phyloP scores from a whole-genome alignment of 2,888 invertebrate genomes.

The Drosophila robusta region DNA sequence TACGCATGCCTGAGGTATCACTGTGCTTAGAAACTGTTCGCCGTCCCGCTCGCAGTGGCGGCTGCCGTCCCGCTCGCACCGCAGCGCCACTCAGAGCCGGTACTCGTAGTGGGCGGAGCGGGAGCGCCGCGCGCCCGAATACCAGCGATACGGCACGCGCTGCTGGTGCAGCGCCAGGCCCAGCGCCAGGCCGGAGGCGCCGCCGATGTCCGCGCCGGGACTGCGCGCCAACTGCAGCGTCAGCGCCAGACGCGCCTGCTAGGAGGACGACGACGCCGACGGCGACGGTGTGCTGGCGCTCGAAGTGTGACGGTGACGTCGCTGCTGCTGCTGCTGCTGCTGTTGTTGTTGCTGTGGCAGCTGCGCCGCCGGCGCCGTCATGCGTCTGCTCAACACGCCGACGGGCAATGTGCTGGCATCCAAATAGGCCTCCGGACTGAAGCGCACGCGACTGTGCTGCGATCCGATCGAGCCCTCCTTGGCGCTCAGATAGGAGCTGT shows the following conservation, averaged over 20 bases:
- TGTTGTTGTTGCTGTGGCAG: slow-evolving; percentile 19
- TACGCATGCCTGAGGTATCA: slow-evolving; percentile 50
- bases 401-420: slow-evolving; percentile 85
- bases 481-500: slow-evolving; percentile 95
- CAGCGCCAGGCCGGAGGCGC: slow-evolving; percentile 31
- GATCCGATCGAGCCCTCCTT: slow-evolving; percentile 89
- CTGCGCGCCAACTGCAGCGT: slow-evolving; percentile 81
- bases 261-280: slow-evolving; percentile 82
- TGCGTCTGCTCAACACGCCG: slow-evolving; percentile 38
- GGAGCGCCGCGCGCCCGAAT: slow-evolving; percentile 84
- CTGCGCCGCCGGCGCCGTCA: slow-evolving; percentile 54
- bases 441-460: slow-evolving; percentile 90
- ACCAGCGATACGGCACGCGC: slow-evolving; percentile 83
- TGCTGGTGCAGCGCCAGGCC: slow-evolving; percentile 65
- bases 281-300: slow-evolving; percentile 73
- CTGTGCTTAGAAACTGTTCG: slow-evolving; percentile 32
- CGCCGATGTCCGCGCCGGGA: slow-evolving; percentile 76
- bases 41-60: slow-evolving; percentile 7
- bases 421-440: slow-evolving; percentile 91
- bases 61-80: slow-evolving; percentile 7
- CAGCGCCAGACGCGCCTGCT: slow-evolving; percentile 82
- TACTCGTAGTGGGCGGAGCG: slow-evolving; percentile 85
- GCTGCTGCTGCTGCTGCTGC: slow-evolving; percentile 38
- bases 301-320: slow-evolving; percentile 54
- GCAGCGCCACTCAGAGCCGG: slow-evolving; percentile 72